Evolutionary conservation across 2,113 vertebrate genomes (phyloP).

Genomic region (Sus scrofa): DNA sequence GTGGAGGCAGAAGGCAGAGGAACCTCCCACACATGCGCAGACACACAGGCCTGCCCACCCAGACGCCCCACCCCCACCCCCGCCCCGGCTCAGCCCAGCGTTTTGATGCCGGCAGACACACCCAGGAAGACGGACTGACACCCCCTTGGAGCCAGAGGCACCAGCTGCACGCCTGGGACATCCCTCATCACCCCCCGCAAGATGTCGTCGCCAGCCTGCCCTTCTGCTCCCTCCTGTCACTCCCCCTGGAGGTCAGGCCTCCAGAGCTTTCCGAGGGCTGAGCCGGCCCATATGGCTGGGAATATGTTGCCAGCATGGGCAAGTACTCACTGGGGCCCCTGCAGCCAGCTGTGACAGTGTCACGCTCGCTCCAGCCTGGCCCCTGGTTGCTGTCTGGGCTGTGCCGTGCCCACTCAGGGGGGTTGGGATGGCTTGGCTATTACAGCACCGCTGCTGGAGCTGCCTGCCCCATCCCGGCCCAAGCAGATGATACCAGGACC

Average conservation of each 20-base stretch:
- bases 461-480: not conserved
- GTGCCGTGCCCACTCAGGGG: not conserved
- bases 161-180: slow-evolving; percentile 83
- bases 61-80: not conserved
- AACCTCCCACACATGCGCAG: slow-evolving; percentile 42
- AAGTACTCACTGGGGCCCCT: slow-evolving; percentile 85
- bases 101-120: not conserved
- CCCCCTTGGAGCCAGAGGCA: slow-evolving; percentile 48
- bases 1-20: slow-evolving; percentile 79
- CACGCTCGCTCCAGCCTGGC: slow-evolving; percentile 86
- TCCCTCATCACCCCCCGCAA: slow-evolving; percentile 70
- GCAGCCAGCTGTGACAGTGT: slow-evolving; percentile 86
- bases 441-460: not conserved
- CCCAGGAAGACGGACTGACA: slow-evolving; percentile 4
- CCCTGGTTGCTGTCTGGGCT: slow-evolving; percentile 82
- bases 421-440: not conserved
- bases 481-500: not conserved
- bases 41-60: not conserved
- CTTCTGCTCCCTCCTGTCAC: slow-evolving; percentile 86
- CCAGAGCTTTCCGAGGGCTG: slow-evolving; percentile 87
- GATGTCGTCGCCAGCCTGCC: slow-evolving; percentile 81
- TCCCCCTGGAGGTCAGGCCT: slow-evolving; percentile 86
- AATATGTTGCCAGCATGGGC: slow-evolving; percentile 87
- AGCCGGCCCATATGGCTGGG: slow-evolving; percentile 88
- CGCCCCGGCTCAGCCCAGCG: not conserved